phyloP scores from a whole-genome alignment of 2,797 vertebrate species.

The Podarcis siculus region DNA sequence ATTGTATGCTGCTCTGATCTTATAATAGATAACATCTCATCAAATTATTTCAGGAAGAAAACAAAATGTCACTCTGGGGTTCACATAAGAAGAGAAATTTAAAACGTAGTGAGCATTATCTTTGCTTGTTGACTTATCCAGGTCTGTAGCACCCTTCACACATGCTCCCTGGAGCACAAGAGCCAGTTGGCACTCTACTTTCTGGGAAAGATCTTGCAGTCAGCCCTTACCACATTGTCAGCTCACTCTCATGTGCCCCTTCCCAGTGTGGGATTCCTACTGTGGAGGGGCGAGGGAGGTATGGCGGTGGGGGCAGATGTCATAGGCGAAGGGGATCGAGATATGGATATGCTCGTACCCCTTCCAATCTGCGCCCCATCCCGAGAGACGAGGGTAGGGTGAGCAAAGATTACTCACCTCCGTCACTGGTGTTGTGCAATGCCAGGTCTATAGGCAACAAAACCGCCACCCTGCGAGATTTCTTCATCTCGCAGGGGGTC shows the following conservation, averaged over 20 bases:
- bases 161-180: neutral
- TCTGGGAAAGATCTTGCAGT: neutral
- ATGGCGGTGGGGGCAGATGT: too few relatives aligned
- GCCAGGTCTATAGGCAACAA: too few relatives aligned
- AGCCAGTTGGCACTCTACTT: neutral
- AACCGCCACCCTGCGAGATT: too few relatives aligned
- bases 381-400: too few relatives aligned
- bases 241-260: neutral
- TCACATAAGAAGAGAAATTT: neutral
- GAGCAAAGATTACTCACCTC: too few relatives aligned
- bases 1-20: neutral
- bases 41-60: neutral
- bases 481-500: too few relatives aligned
- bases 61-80: neutral
- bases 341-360: too few relatives aligned
- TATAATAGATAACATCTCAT: neutral
- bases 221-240: neutral
- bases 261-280: neutral
- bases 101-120: neutral
- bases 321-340: too few relatives aligned
- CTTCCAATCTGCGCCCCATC: too few relatives aligned
- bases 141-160: neutral
- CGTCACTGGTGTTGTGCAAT: too few relatives aligned
- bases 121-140: neutral
- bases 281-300: too few relatives aligned